Conservation (phyloP, 2,113 vertebrate species). For the Ammodytes marinus region DNA sequence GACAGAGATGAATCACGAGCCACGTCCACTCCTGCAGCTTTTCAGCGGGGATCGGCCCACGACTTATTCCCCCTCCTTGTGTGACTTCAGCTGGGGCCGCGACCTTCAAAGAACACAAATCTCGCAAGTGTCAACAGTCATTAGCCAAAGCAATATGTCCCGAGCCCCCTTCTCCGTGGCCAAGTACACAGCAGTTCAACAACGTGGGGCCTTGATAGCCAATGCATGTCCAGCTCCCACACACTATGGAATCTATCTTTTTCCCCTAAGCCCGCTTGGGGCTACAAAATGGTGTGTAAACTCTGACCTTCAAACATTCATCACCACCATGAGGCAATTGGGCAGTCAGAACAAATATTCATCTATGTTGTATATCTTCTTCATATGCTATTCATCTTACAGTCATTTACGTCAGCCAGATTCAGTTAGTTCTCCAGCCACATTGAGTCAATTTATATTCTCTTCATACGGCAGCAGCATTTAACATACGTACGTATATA, state of each 20-base stretch:
- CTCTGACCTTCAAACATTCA: slow-evolving; percentile 41
- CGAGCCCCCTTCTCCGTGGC: slow-evolving; percentile 51
- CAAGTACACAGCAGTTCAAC: slow-evolving; percentile 50
- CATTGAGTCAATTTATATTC: background rate
- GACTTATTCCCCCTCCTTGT: slow-evolving; percentile 72
- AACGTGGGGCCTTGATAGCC: slow-evolving; percentile 53
- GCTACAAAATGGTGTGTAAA: slow-evolving; percentile 44
- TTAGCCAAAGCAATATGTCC: slow-evolving; percentile 82
- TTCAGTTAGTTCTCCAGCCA: slow-evolving; percentile 9
- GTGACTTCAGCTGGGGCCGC: slow-evolving; percentile 67
- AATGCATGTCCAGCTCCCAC: slow-evolving; percentile 33
- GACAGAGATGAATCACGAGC: slow-evolving; percentile 80
- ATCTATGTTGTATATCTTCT: slow-evolving; percentile 32
- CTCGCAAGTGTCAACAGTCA: slow-evolving; percentile 79
- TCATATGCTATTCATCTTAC: slow-evolving; percentile 17
- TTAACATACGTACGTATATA: background rate
- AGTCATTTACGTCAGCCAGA: slow-evolving; percentile 8
- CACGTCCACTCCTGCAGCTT: slow-evolving; percentile 66
- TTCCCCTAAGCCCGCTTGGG: slow-evolving; percentile 27
- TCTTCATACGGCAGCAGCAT: slow-evolving; percentile 9
- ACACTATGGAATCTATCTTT: slow-evolving; percentile 43
- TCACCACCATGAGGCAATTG: slow-evolving; percentile 23
- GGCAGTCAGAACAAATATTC: background rate
- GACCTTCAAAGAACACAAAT: slow-evolving; percentile 82
- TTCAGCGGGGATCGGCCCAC: slow-evolving; percentile 65